Conservation (phyloP, 2,113 vertebrate genomes). For the Pristiophorus japonicus region DNA sequence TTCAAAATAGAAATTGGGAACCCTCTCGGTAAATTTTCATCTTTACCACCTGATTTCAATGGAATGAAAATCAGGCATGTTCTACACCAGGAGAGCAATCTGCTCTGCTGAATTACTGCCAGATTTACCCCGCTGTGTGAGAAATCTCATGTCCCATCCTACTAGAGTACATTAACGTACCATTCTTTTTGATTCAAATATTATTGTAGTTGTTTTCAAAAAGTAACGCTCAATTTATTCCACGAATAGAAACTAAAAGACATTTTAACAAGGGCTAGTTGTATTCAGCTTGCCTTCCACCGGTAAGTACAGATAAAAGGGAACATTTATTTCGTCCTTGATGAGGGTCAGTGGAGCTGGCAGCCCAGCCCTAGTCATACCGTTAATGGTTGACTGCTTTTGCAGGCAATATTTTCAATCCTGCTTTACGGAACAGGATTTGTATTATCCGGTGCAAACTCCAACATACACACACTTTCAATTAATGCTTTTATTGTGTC, state of each 20-base stretch:
- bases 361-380: no score
- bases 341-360: neutral
- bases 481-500: conserved; percentile 17
- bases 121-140: neutral
- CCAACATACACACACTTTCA: neutral
- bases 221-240: neutral
- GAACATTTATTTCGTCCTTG: neutral
- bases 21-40: neutral
- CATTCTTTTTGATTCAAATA: neutral
- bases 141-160: neutral
- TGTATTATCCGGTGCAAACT: neutral
- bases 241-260: neutral
- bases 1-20: neutral
- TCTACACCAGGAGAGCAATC: no score
- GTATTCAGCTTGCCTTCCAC: neutral
- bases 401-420: neutral
- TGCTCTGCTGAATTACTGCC: neutral
- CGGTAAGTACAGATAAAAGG: neutral
- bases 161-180: neutral
- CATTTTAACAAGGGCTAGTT: neutral
- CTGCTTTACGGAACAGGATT: neutral
- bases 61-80: neutral
- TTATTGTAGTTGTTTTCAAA: neutral
- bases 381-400: neutral
- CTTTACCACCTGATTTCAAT: neutral